Conservation (phyloP, 2,797 vertebrate species). For the Anisognathus igniventris region DNA sequence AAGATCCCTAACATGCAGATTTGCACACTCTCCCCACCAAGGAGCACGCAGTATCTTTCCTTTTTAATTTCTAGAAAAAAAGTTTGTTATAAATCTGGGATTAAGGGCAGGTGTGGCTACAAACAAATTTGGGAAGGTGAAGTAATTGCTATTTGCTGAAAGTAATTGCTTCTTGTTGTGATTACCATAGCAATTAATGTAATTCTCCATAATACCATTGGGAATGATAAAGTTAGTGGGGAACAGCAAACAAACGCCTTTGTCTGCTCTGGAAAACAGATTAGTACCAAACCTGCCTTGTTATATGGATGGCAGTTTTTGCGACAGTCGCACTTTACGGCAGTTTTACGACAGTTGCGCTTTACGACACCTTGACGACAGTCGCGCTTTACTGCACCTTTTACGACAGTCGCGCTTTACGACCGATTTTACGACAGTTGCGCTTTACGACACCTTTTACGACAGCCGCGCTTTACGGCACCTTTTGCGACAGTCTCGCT, state of each 20-base stretch:
- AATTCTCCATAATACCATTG: neutral
- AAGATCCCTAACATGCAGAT: neutral
- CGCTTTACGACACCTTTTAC: too few relatives aligned
- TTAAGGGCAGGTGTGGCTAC: neutral
- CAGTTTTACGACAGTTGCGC: too few relatives aligned
- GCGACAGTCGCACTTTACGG: too few relatives aligned
- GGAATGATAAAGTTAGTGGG: slow-evolving; percentile 10
- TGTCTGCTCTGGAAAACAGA: neutral
- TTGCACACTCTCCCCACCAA: neutral
- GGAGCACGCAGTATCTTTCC: neutral
- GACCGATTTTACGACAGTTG: too few relatives aligned
- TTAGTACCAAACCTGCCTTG: neutral
- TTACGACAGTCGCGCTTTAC: too few relatives aligned
- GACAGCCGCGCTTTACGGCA: too few relatives aligned
- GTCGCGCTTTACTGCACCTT: too few relatives aligned
- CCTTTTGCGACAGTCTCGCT: too few relatives aligned
- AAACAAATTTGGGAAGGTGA: neutral
- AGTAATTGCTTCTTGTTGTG: slow-evolving; percentile 1
- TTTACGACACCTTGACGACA: too few relatives aligned
- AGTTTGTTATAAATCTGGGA: neutral
- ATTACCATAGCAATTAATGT: slow-evolving; percentile 39
- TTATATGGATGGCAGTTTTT: too few relatives aligned
- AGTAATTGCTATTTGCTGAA: slow-evolving; percentile 2
- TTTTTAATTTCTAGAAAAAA: neutral
- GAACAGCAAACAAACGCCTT: slow-evolving; percentile 15